Base-by-base conservation (phyloP, 2,113 vertebrate species). In the Balaeniceps rex region DNA sequence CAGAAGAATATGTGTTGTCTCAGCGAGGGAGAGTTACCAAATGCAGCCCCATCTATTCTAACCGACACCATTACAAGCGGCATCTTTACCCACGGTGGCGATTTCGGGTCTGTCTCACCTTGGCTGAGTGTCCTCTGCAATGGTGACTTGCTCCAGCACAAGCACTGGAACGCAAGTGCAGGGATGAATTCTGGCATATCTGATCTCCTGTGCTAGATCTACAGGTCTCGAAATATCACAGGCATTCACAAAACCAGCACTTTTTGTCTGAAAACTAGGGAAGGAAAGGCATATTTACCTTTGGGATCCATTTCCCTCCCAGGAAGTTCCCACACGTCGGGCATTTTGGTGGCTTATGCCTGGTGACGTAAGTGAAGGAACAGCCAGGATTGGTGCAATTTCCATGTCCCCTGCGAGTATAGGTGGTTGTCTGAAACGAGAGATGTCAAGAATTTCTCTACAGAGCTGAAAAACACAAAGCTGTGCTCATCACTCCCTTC, bases 341-440 rank as follows among this genome's bases (percentile, higher is more conserved):
- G 87, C 99, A 99, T 76, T 98, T 98, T 17, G 99, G 99, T 46
- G 99, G 99, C 83, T 99, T 99, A 97, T 99, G 99, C 66, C 99
- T 99, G 66, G 99, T 99, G 94, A 99, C 99, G 0, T 99, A 99
- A 19, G 99, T 98, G 89, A 99, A 99, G 31, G 98, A 98, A 92
- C 99, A 99, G 36, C 98, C 98, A n/a, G 99, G 98, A 92, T 98
- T 99, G 44, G 98, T 98, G 95, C 99, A 99, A 61, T 98, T 98
- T 44, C 99, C 99, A 54, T 99, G 98, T 79, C 99, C 99, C 93
- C 99, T 98, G 75, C 99, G 98, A 52, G 99, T 99, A 31, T 99
- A 99, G 2, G 99, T 99, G 94, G 99, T 99, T 21, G 99, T 98
- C 99, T 99, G 94, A 79, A 97, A 97, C 2, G 55, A 91, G 74